Base-by-base conservation (phyloP, 2,797 vertebrate genomes). In the Sebastes taczanowskii region DNA sequence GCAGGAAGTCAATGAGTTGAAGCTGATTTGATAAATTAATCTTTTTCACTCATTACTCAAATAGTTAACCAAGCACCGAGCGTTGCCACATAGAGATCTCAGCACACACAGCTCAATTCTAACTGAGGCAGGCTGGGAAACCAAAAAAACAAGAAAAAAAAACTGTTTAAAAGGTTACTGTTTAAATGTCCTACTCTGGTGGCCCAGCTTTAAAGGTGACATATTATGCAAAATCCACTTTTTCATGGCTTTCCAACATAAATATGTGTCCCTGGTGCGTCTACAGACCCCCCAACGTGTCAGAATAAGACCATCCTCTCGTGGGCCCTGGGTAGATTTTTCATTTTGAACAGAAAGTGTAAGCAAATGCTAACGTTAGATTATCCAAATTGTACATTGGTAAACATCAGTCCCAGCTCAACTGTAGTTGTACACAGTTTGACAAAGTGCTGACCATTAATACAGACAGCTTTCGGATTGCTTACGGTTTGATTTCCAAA, bases 11-110 rank as follows among this genome's bases (percentile, higher is more conserved):
- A 82, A 58, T 85, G 62, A 75, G 67, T 71, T 81, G 71, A 78
- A 49, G 55, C 61, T 82, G 71, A 82, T 75, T 82, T 85, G 67
- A 81, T 85, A 49, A 81, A 85, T 72, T 67, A 32, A 58, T 71
- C 74, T 58, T 65, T 55, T 68, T 67, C 53, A 75, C 55, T 75
- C 64, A 66, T 79, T 72, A 76, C 58, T 81, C 78, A 83, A 76
- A 27, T 35, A 60, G 67, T 76, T 71, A 88, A 76, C 71, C 62
- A 76, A 72, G 66, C 69, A 77, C 56, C 55, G 74, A 81, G 52
- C 10, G 11, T 61, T 62, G 72, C 58, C 74, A 70, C 62, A 65
- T 60, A 32, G 34, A 80, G 59, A 61, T 34, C 27, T 66, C 74
- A 38, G 42, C 49, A 67, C 46, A 46, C 42, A 77, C 69, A 52